Percentiles rank a stretch among this genome's conserved stretches.
These are phyloP conservation scores for Camponotus fellah DNA, from an alignment of 2,888 invertebrate species.

Conservation along the genomic window DNA sequence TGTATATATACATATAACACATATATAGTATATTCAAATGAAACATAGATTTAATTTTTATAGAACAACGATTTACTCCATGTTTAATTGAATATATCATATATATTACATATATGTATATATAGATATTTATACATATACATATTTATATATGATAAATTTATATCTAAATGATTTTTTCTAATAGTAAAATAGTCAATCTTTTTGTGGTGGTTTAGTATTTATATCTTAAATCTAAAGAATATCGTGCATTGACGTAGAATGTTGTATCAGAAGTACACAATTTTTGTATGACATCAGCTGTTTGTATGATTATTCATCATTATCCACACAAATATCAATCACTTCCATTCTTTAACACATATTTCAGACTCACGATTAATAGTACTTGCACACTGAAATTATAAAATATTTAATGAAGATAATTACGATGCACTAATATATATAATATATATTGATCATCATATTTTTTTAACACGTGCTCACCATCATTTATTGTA, in stretches of 20 bases:
- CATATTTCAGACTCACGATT: slow-evolving; percentile 55
- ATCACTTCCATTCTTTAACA: slow-evolving; percentile 63
- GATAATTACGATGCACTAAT: slow-evolving; percentile 55
- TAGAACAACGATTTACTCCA: no score
- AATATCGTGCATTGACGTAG: slow-evolving; percentile 71
- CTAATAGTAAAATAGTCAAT: slow-evolving; percentile 80
- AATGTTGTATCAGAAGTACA: slow-evolving; percentile 63
- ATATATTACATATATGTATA: not conserved
- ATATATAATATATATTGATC: slow-evolving; percentile 34
- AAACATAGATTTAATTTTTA: no score
- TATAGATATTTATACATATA: slow-evolving; percentile 24
- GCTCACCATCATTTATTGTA: slow-evolving; percentile 73
- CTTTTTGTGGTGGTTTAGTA: slow-evolving; percentile 70
- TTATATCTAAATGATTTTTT: slow-evolving; percentile 66
- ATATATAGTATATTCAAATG: not conserved
- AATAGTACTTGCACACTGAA: slow-evolving; percentile 64
- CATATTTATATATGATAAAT: slow-evolving; percentile 63
- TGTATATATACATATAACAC: not conserved
- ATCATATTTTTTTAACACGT: not conserved
- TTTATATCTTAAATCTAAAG: slow-evolving; percentile 70
- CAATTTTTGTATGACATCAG: slow-evolving; percentile 33
- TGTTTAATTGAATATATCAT: no score
- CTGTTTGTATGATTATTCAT: not conserved
- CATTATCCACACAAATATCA: slow-evolving; percentile 60
- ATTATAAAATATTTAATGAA: slow-evolving; percentile 56